Evolutionary conservation across 2,888 invertebrate species (phyloP).

Genomic region (Thymelicus sylvestris): DNA sequence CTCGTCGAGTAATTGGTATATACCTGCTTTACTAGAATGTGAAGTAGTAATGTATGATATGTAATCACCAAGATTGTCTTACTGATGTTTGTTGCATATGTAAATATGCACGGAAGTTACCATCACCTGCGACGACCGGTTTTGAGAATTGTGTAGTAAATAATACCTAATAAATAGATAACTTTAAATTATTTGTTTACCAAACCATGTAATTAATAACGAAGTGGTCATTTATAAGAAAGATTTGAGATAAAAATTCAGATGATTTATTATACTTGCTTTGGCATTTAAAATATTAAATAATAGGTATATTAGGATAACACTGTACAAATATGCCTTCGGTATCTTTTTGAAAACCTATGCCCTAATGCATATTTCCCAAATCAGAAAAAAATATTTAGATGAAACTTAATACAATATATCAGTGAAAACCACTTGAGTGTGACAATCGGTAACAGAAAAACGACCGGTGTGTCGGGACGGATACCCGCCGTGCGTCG

Average conservation of each 20-base stretch:
- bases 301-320: too few relatives aligned
- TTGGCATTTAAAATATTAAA: not conserved
- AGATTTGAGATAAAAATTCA: not conserved
- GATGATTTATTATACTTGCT: not conserved
- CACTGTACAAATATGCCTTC: too few relatives aligned
- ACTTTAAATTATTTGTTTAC: slow-evolving; percentile 23
- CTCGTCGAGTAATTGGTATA: not conserved
- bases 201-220: not conserved
- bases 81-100: not conserved
- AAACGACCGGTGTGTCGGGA: too few relatives aligned
- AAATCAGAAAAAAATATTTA: too few relatives aligned
- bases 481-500: too few relatives aligned
- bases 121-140: slow-evolving; percentile 15
- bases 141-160: slow-evolving; percentile 15
- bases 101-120: slow-evolving; percentile 12
- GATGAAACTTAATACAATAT: too few relatives aligned
- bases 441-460: too few relatives aligned
- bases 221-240: slow-evolving; percentile 14
- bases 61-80: not conserved
- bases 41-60: not conserved
- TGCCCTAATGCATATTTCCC: too few relatives aligned
- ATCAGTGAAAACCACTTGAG: too few relatives aligned
- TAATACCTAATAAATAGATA: slow-evolving; percentile 20
- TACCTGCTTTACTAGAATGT: not conserved
- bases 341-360: too few relatives aligned